Evolutionary conservation across 1,140 invertebrate species (phyloP), one percentile per base, ranked within the genome.

Genomic region (Diprion similis): DNA sequence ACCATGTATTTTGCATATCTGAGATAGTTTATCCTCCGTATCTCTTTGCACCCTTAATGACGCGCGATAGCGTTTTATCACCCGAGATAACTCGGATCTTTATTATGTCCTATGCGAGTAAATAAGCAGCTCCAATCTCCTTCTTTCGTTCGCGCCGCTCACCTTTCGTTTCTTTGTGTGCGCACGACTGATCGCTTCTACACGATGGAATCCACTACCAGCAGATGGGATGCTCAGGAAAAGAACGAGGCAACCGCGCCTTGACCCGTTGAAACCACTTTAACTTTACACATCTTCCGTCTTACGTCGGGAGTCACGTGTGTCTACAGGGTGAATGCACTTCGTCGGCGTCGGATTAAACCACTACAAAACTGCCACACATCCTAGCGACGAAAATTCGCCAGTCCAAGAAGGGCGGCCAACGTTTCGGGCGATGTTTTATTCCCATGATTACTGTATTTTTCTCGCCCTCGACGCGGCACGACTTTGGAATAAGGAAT

Each of bases 401-500:
- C 51, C n/a, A 6, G 11, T 15, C 51, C n/a, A 17, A 59, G 51
- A 59, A 13, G 51, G 51, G 11, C n/a, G 51, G 9, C n/a, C 6
- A 59, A 17, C 8, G 51, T 45, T 11, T 13, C 66, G 8, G 37
- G 4, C 66, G 66, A 68, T 68, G 66, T 68, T 68, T 68, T 68
- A 68, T 68, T 68, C 66, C 11, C 11, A 18, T 18, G 37, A 18
- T 68, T 68, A 18, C 18, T 19, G 66, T 68, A 68, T 68, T 68
- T 68, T 68, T 68, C 66, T 7, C 66, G 19, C 66, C 37, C 66
- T 19, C 66, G 18, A 68, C 66, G 66, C 66, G 15, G 18, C 37
- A 68, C 66, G 19, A 45, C 66, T 68, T 13, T 45, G 66, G 66
- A 68, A 68, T 68, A 68, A 68, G 66, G 66, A 68, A 68, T 68